Evolutionary conservation across 2,797 vertebrate species (phyloP).

Genomic region (Thalassophryne amazonica): DNA sequence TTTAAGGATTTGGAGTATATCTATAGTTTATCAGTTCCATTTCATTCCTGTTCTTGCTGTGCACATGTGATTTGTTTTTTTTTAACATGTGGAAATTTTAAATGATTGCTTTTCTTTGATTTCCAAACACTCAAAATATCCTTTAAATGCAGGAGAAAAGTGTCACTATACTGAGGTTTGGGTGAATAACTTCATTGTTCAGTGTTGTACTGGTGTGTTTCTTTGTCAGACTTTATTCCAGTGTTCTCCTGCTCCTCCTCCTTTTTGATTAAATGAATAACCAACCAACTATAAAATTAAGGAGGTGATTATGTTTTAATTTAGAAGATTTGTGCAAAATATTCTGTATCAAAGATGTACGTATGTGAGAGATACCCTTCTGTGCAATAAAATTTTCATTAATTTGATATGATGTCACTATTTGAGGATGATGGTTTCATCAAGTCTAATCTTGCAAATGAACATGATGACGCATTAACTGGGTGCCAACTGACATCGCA

Average conservation of each 20-base stretch:
- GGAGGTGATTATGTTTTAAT: conserved; percentile 36
- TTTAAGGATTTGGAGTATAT: no score
- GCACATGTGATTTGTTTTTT: no score
- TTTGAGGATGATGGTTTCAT: conserved; percentile 25
- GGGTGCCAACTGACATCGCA: conserved; percentile 19
- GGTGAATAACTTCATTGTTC: conserved; percentile 48
- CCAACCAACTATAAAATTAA: conserved; percentile 5
- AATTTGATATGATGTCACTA: conserved; percentile 38
- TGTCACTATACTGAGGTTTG: no score
- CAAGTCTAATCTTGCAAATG: conserved; percentile 10
- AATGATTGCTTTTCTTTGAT: no score
- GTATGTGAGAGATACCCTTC: conserved; percentile 74
- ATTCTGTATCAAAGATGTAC: conserved; percentile 69
- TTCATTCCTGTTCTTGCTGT: no score
- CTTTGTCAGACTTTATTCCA: conserved; percentile 58
- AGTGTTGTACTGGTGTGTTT: conserved; percentile 64
- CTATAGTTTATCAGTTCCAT: no score
- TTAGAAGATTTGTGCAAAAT: conserved; percentile 42
- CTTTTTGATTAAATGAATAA: conserved; percentile 52
- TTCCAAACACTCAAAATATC: no score
- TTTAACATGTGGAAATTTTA: no score
- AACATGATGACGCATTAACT: conserved; percentile 27
- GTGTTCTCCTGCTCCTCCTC: conserved; percentile 53
- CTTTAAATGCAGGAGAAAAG: no score
- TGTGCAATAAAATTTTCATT: conserved; percentile 73